Evolutionary conservation across 1,140 invertebrate species (phyloP).

Genomic region (Copidosoma floridanum): DNA sequence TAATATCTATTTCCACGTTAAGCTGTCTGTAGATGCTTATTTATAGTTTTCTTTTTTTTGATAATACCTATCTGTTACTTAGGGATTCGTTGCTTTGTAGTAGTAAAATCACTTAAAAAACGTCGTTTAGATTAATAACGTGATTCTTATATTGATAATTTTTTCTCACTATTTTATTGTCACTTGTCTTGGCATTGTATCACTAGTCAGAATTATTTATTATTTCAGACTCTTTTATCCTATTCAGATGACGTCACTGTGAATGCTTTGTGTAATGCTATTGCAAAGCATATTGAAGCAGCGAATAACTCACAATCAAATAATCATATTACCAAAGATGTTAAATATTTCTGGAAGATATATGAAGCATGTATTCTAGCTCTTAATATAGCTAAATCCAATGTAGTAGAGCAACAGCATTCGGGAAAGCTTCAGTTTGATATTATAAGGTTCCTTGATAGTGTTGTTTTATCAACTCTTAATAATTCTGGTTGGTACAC

Average conservation of each 20-base stretch:
- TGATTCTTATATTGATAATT: too few species aligned
- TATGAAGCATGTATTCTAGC: constrained; percentile 74
- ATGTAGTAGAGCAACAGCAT: constrained; percentile 61
- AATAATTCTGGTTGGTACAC: constrained; percentile 49
- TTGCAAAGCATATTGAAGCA: constrained; percentile 66
- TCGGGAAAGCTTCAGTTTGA: constrained; percentile 64
- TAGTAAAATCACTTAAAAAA: too few species aligned
- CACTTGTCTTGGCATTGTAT: background rate
- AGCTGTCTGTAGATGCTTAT: too few species aligned
- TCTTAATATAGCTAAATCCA: constrained; percentile 59
- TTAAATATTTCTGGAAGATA: constrained; percentile 72
- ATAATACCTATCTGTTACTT: too few species aligned
- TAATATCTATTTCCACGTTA: too few species aligned
- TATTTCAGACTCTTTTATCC: constrained; percentile 60
- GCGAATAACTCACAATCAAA: constrained; percentile 50
- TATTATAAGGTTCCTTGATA: constrained; percentile 67
- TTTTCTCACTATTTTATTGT: background rate
- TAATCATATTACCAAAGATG: constrained; percentile 52
- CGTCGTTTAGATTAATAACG: too few species aligned
- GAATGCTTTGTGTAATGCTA: constrained; percentile 63
- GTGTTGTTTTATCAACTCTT: constrained; percentile 55
- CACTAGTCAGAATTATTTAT: constrained; percentile 5
- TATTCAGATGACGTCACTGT: constrained; percentile 65
- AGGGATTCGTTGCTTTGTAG: too few species aligned
- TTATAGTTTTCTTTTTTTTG: too few species aligned